phyloP scores from a whole-genome alignment of 2,113 vertebrate genomes.

The Rhynchomys soricoides region DNA sequence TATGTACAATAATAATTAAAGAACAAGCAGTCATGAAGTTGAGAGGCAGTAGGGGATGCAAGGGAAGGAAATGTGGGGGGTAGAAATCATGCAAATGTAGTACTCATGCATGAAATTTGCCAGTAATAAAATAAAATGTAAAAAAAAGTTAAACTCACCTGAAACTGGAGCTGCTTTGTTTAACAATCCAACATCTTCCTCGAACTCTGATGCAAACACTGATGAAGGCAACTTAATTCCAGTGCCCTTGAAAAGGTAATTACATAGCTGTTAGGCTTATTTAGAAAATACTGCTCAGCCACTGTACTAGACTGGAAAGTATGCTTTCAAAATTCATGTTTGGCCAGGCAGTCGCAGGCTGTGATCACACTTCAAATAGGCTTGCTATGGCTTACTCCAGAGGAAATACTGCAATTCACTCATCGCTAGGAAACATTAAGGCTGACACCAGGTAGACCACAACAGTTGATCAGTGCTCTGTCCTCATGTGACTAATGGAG shows the following conservation, averaged over 20 bases:
- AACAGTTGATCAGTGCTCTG: background rate
- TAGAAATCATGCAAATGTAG: too few species aligned
- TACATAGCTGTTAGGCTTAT: constrained; percentile 33
- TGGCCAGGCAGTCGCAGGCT: background rate
- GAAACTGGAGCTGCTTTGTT: constrained; percentile 98
- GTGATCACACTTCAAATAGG: background rate
- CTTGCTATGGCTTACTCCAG: background rate
- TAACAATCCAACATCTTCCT: constrained; percentile 96
- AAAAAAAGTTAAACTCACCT: constrained; percentile 86
- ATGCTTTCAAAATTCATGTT: background rate
- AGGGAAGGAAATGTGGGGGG: background rate
- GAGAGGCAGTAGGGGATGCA: background rate
- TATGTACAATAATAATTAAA: background rate
- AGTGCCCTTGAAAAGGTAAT: constrained; percentile 83
- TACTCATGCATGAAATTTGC: background rate
- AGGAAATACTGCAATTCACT: background rate
- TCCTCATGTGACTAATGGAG: background rate
- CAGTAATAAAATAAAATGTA: background rate
- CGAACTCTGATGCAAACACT: constrained; percentile 98
- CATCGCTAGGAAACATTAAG: background rate
- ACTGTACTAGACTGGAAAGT: background rate
- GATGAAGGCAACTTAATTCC: constrained; percentile 96
- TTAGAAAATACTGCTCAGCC: constrained; percentile 9
- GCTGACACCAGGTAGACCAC: background rate
- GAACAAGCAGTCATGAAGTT: background rate